Evolutionary conservation across 2,113 vertebrate species (phyloP), one percentile per base, ranked within the genome.

Genomic region (Chionomys nivalis): DNA sequence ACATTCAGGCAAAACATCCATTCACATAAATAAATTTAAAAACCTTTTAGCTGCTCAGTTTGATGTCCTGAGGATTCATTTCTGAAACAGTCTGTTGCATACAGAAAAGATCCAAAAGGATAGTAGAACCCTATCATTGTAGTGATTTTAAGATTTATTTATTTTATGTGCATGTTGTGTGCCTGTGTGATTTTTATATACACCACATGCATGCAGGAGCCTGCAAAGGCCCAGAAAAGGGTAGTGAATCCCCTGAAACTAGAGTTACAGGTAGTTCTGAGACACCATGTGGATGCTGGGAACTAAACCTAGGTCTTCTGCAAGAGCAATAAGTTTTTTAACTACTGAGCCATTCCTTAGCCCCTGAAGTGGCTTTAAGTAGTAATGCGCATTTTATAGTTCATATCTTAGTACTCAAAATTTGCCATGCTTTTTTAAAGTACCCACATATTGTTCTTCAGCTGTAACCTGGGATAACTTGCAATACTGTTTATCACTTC

Each of bases 61-160:
- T 83, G n/a, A 75, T 66, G 65, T 76, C 63, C 89, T 93, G 44
- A 90, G 90, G 88, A 70, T 52, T 89, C 4, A 16, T 44, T 88
- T 94, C 28, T 10, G 73, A 33, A 47, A 66, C 44, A 42, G 1
- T 83, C n/a, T 95, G 11, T 81, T 1, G 72, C 58, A 7, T 85
- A 61, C 24, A 24, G 28, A 81, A 70, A 1, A 47, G 7, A 58
- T 77, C 61, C 24, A 42, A 42, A 90, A 89, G n/a, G 87, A 75
- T 77, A 58, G 39, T 58, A 73, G 96, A 88, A 3, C 26, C 47
- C 58, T 36, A 49, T 39, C 72, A 44, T 24, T 24, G 9, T 13
- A n/a, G 7, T 66, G 65, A 13, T 73, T 68, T 86, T 86, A 49
- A 70, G 65, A 49, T 70, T 87, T n/a, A 42, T 68, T 87, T 52